These are phyloP conservation scores for Actinostola sp. DNA, from an alignment of 92 coral and sea anemone species.

Conservation along the genomic window DNA sequence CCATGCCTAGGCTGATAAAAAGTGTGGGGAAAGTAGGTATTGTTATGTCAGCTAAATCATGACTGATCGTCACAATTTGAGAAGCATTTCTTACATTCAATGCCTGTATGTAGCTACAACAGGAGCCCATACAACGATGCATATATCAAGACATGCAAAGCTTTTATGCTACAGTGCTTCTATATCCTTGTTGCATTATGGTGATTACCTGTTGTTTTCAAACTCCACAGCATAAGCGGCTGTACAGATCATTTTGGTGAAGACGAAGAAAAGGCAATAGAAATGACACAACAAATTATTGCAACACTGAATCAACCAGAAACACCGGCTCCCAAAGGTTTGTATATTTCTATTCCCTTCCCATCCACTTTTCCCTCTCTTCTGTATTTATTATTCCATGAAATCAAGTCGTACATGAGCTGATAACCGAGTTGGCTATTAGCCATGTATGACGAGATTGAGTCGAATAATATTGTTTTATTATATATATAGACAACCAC, in stretches of 20 bases:
- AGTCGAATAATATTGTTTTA: background rate
- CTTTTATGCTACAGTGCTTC: background rate
- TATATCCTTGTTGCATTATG: background rate
- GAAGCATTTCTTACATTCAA: too few species aligned
- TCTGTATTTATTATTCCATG: background rate
- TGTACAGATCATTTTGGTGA: slow-evolving; percentile 97
- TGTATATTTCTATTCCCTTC: background rate
- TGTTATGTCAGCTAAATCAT: too few species aligned
- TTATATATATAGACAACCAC: too few species aligned
- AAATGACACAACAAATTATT: slow-evolving; percentile 75
- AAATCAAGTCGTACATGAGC: background rate
- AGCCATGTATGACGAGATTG: background rate
- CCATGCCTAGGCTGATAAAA: too few species aligned
- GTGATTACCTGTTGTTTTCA: background rate
- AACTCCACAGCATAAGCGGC: slow-evolving; percentile 82
- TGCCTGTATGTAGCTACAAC: too few species aligned
- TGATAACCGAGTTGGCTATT: background rate
- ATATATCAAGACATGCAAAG: background rate
- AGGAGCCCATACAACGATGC: too few species aligned
- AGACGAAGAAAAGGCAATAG: slow-evolving; percentile 76
- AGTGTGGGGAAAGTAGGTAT: too few species aligned
- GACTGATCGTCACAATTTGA: too few species aligned
- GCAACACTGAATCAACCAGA: slow-evolving; percentile 66
- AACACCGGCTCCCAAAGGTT: slow-evolving; percentile 18
- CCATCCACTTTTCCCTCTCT: background rate